Evolutionary conservation across 2,797 vertebrate genomes (phyloP).

Genomic region (Loriculus beryllinus): DNA sequence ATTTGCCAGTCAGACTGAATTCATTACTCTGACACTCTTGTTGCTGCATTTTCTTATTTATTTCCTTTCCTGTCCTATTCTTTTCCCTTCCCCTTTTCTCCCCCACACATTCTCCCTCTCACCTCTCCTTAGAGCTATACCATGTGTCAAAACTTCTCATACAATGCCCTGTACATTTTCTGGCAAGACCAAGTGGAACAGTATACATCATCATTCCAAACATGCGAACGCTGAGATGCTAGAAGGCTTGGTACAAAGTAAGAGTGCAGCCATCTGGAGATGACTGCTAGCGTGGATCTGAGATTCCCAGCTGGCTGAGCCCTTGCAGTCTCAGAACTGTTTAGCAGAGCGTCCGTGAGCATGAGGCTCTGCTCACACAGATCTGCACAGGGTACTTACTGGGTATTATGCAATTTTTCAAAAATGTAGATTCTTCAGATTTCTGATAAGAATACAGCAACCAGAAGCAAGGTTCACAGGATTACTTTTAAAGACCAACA

Average conservation of each 20-base stretch:
- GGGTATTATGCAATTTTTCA: not conserved
- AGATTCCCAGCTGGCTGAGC: slow-evolving; percentile 40
- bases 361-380: not conserved
- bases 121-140: slow-evolving; percentile 40
- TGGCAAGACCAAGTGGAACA: slow-evolving; percentile 67
- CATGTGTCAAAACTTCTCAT: slow-evolving; percentile 53
- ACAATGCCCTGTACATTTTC: slow-evolving; percentile 54
- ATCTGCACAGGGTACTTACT: not conserved
- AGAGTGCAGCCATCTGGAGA: slow-evolving; percentile 64
- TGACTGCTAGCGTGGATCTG: slow-evolving; percentile 26
- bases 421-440: not conserved
- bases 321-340: slow-evolving; percentile 35
- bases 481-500: not conserved
- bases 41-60: slow-evolving; percentile 10
- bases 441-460: not conserved
- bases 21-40: slow-evolving; percentile 60
- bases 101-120: not conserved
- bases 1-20: slow-evolving; percentile 73
- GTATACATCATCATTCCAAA: slow-evolving; percentile 61
- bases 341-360: not conserved
- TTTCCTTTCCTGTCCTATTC: not conserved
- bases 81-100: not conserved
- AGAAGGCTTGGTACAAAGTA: slow-evolving; percentile 34
- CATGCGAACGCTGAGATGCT: slow-evolving; percentile 20
- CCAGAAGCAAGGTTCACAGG: not conserved